Evolutionary conservation across 2,888 invertebrate genomes (phyloP).

Genomic region (Abscondita cerata): DNA sequence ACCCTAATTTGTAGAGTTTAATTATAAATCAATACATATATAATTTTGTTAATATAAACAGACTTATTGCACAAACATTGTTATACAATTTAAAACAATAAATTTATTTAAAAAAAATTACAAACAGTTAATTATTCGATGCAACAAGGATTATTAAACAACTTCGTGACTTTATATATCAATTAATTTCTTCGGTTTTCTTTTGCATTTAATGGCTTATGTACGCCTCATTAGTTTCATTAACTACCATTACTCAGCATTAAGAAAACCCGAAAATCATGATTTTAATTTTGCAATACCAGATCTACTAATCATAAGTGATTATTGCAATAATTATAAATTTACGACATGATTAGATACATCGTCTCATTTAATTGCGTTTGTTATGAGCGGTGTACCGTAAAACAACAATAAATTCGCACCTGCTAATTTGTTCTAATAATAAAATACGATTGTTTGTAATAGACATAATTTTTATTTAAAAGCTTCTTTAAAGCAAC

Average conservation of each 20-base stretch:
- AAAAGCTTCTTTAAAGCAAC: no score
- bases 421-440: not conserved
- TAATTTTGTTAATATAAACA: no score
- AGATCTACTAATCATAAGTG: no score
- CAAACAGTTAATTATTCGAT: no score
- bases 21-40: no score
- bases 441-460: not conserved
- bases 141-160: not conserved
- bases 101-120: no score
- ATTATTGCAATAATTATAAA: slow-evolving; percentile 2
- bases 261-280: not conserved
- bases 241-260: not conserved
- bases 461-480: not conserved
- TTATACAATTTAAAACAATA: no score
- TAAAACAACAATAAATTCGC: not conserved
- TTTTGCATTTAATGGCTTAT: not conserved
- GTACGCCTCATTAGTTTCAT: not conserved
- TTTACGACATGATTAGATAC: slow-evolving; percentile 3
- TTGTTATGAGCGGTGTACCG: not conserved
- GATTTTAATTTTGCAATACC: no score
- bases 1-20: no score
- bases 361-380: slow-evolving; percentile 1
- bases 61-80: no score
- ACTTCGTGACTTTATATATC: not conserved
- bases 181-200: not conserved